Conservation (phyloP, 2,888 invertebrate genomes). For the Dendrolimus houi region DNA sequence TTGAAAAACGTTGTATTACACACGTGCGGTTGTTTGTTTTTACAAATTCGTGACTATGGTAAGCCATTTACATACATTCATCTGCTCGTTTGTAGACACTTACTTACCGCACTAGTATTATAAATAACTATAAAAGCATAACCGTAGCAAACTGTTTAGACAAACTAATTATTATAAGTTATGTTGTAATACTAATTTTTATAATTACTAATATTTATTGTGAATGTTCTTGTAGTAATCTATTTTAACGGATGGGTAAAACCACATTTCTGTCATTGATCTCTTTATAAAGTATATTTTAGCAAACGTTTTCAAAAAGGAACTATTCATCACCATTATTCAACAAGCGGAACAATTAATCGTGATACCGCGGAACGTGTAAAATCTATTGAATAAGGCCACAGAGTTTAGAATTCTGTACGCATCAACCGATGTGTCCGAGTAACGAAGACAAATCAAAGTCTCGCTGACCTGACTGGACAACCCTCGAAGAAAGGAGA, state of each 20-base stretch:
- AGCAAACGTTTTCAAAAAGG: background rate
- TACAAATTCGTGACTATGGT: no score
- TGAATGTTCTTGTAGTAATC: background rate
- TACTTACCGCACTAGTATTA: no score
- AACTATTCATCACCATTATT: constrained; percentile 1
- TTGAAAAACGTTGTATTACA: no score
- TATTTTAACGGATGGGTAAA: background rate
- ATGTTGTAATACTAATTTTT: no score
- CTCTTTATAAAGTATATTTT: no score
- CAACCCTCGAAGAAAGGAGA: constrained; percentile 50
- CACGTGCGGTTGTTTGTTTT: no score
- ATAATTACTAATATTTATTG: no score
- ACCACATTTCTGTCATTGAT: background rate
- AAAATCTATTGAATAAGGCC: constrained; percentile 28
- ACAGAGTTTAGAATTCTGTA: constrained; percentile 38
- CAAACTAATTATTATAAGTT: no score
- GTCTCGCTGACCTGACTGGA: constrained; percentile 49
- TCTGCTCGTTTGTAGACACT: no score
- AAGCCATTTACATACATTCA: no score
- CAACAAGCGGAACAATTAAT: constrained; percentile 6
- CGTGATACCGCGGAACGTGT: constrained; percentile 18
- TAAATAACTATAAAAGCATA: no score
- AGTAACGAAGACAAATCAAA: constrained; percentile 74
- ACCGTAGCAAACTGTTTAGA: no score
- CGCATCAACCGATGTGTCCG: constrained; percentile 42